Conservation (phyloP, 2,797 vertebrate species). For the Yasuhikotakia modesta region DNA sequence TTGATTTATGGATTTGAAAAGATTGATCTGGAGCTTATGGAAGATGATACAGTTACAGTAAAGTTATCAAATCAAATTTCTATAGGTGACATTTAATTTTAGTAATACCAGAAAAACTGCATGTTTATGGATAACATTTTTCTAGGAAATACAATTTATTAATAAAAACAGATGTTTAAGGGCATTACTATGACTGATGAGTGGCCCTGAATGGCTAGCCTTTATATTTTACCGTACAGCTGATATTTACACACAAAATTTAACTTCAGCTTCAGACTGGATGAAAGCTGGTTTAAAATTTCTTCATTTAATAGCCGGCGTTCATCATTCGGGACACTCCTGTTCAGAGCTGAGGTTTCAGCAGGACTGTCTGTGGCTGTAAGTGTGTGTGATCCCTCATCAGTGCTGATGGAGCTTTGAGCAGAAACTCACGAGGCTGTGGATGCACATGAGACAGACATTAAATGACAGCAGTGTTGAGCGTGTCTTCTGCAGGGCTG, state of each 20-base stretch:
- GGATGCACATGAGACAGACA: conserved; percentile 55
- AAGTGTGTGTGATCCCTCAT: conserved; percentile 49
- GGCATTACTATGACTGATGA: background rate
- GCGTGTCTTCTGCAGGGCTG: conserved; percentile 18
- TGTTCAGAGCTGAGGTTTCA: conserved; percentile 51
- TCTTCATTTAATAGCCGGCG: conserved; percentile 60
- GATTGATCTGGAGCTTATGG: too few relatives aligned
- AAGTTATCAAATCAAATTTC: too few relatives aligned
- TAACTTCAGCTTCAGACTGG: background rate
- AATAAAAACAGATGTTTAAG: too few relatives aligned
- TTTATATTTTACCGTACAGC: background rate
- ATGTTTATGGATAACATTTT: too few relatives aligned
- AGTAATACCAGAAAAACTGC: too few relatives aligned
- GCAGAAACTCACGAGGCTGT: conserved; percentile 57
- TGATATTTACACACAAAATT: conserved; percentile 27
- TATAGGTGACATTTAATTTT: too few relatives aligned
- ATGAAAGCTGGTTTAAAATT: conserved; percentile 23
- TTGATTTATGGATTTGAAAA: too few relatives aligned
- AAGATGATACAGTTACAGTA: too few relatives aligned
- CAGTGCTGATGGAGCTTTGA: conserved; percentile 40
- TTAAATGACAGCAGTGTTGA: conserved; percentile 45
- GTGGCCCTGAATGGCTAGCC: background rate
- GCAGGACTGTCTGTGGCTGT: conserved; percentile 45
- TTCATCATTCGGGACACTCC: conserved; percentile 57
- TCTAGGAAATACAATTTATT: too few relatives aligned